Percentiles rank a stretch among this genome's conserved stretches.
phyloP scores from a whole-genome alignment of 2,797 vertebrate species.

The Chrosomus eos region DNA sequence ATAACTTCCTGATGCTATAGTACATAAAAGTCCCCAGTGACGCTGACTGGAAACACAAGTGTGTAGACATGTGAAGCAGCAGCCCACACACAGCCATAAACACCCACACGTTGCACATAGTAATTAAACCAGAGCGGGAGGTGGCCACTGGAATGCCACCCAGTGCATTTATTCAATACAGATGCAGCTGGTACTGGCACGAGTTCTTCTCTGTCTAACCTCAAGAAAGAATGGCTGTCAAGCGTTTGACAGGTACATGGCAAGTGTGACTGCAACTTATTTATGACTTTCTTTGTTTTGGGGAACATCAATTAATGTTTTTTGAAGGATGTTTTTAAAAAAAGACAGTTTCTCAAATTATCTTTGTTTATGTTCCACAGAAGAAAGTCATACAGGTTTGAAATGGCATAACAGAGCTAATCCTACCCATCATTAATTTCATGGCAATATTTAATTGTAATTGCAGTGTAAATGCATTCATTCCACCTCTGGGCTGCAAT shows the following conservation, averaged over 20 bases:
- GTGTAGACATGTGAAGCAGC: background rate
- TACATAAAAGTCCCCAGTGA: background rate
- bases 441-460: too few relatives aligned
- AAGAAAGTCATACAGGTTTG: too few relatives aligned
- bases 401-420: too few relatives aligned
- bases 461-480: too few relatives aligned
- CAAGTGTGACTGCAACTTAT: background rate
- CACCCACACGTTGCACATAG: background rate
- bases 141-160: background rate
- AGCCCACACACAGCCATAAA: constrained; percentile 2
- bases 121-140: background rate
- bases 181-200: too few relatives aligned
- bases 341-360: too few relatives aligned
- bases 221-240: background rate
- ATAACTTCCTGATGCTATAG: background rate
- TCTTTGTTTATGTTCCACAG: too few relatives aligned
- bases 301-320: background rate
- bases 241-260: too few relatives aligned
- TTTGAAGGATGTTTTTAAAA: background rate
- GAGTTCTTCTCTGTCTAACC: background rate
- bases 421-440: too few relatives aligned
- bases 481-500: too few relatives aligned
- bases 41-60: background rate
- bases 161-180: background rate
- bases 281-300: background rate